These are phyloP conservation scores for Otolemur crassicaudatus DNA, from an alignment of 2,797 vertebrate species.

Conservation along the genomic window DNA sequence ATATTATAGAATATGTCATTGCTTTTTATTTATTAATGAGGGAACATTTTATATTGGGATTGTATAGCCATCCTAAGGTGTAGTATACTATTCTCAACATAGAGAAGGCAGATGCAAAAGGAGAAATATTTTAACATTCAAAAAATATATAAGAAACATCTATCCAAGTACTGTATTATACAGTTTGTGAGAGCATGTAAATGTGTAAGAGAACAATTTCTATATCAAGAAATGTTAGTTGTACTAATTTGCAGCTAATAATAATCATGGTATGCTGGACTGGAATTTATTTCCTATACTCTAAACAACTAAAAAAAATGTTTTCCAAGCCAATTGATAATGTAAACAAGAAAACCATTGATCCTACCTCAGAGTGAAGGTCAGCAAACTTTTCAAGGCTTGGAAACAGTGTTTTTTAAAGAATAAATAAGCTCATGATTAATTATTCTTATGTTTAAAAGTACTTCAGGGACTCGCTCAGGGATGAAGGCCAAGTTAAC, in stretches of 20 bases:
- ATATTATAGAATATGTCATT: not conserved
- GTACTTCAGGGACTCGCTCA: constrained; percentile 21
- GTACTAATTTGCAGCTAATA: not conserved
- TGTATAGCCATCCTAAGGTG: not conserved
- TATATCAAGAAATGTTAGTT: not conserved
- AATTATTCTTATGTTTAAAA: constrained; percentile 60
- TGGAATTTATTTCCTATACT: constrained; percentile 9
- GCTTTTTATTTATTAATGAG: constrained; percentile 8
- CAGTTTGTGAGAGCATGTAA: not conserved
- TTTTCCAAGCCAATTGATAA: constrained; percentile 22
- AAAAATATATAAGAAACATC: not conserved
- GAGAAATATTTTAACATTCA: not conserved
- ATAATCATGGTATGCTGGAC: not conserved
- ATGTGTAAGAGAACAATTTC: not conserved
- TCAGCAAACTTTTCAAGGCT: constrained; percentile 48
- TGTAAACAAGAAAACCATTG: constrained; percentile 35
- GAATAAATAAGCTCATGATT: constrained; percentile 53
- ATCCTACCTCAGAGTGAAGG: not conserved
- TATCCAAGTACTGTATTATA: not conserved
- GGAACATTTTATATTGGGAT: not conserved
- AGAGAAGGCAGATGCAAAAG: not conserved
- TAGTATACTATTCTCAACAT: too few species aligned
- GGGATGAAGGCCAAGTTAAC: not conserved
- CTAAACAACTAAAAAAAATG: not conserved
- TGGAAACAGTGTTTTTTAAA: constrained; percentile 51